Evolutionary conservation across 2,888 invertebrate species (phyloP).

Genomic region (Troides oblongomaculatus): DNA sequence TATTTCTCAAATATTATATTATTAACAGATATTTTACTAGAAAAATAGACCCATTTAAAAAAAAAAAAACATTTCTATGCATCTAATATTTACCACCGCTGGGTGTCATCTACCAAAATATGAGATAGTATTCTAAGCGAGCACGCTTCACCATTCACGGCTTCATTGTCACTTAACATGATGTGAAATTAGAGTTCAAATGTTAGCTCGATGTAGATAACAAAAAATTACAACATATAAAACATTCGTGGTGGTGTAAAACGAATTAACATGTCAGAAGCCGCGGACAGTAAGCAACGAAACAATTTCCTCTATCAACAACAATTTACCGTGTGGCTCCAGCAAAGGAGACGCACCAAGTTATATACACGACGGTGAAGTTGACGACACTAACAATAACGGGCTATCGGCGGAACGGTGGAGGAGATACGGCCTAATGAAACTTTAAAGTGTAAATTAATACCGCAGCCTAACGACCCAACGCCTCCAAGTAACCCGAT

Average conservation of each 20-base stretch:
- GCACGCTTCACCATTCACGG: no score
- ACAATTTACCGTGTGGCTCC: conserved; percentile 8
- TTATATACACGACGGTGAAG: conserved; percentile 13
- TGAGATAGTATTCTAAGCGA: no score
- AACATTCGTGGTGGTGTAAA: not conserved
- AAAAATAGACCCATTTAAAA: no score
- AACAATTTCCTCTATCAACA: conserved; percentile 20
- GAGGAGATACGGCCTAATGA: conserved; percentile 23
- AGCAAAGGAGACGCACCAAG: conserved; percentile 15
- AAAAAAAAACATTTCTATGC: no score
- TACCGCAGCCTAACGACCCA: conserved; percentile 48
- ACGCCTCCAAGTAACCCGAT: conserved; percentile 56
- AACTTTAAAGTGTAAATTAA: conserved; percentile 32
- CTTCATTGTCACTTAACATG: no score
- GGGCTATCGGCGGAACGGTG: conserved; percentile 1
- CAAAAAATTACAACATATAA: not conserved
- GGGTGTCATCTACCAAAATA: no score
- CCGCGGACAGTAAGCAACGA: not conserved
- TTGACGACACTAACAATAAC: conserved; percentile 13
- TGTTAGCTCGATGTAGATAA: not conserved
- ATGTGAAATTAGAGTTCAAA: no score
- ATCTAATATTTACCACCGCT: no score
- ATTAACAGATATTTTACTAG: no score
- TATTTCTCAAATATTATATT: no score
- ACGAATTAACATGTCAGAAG: conserved; percentile 4